A percentile compares a stretch with the other conserved stretches of the same genome.
phyloP scores from a whole-genome alignment of 2,797 vertebrate genomes.

The Distichodus sexfasciatus region DNA sequence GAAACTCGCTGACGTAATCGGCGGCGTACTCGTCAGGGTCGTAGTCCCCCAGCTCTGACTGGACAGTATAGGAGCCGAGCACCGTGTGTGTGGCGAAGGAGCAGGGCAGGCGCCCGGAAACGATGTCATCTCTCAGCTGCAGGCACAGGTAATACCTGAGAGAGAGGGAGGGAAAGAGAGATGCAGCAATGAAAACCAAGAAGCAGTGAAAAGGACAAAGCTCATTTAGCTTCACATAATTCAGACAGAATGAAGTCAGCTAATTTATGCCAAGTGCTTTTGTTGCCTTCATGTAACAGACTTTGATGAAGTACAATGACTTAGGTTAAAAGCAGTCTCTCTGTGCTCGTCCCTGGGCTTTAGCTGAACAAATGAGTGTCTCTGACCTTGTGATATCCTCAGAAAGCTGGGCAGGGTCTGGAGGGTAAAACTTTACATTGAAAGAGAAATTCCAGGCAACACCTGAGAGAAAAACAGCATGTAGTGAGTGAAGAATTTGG shows the following conservation, averaged over 20 bases:
- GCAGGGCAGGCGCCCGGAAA: slow-evolving; percentile 89
- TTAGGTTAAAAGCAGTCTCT: background rate
- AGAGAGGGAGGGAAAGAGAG: background rate
- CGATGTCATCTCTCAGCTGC: slow-evolving; percentile 89
- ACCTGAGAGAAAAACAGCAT: slow-evolving; percentile 66
- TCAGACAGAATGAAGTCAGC: background rate
- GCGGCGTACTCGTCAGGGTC: slow-evolving; percentile 85
- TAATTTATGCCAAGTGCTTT: background rate
- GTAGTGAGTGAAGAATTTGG: no score
- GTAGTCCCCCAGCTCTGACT: slow-evolving; percentile 93
- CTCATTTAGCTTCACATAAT: background rate
- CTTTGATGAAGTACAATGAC: background rate
- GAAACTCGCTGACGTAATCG: slow-evolving; percentile 86
- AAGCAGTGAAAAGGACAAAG: background rate
- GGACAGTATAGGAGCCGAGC: slow-evolving; percentile 89
- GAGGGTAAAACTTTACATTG: slow-evolving; percentile 97
- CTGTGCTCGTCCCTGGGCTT: background rate
- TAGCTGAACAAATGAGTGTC: background rate
- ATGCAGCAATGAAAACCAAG: slow-evolving; percentile 90
- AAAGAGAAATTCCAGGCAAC: slow-evolving; percentile 94
- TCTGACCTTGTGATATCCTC: slow-evolving; percentile 94
- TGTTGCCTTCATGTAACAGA: background rate
- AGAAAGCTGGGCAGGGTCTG: slow-evolving; percentile 89
- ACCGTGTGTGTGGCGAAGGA: slow-evolving; percentile 89
- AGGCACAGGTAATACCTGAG: slow-evolving; percentile 94